Evolutionary conservation across 2,888 invertebrate species (phyloP).

Genomic region (Eupsilia transversa): DNA sequence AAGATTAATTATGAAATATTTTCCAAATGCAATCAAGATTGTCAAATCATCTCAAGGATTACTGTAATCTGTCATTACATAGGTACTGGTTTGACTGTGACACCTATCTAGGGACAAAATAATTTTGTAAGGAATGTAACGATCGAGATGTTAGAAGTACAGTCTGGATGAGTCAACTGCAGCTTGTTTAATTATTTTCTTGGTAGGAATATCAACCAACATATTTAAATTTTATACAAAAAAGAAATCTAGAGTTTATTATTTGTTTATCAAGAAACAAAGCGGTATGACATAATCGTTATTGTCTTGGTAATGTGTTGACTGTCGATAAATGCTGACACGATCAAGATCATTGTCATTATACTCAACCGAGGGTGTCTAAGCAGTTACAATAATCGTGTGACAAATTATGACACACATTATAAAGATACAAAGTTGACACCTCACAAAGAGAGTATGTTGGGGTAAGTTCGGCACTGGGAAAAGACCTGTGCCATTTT

Average conservation of each 20-base stretch:
- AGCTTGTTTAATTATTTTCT: background rate
- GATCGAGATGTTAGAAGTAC: background rate
- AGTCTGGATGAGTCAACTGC: background rate
- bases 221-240: too few species aligned
- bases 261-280: background rate
- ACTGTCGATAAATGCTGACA: background rate
- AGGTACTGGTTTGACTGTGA: conserved; percentile 7
- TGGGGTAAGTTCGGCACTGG: too few species aligned
- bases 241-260: background rate
- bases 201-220: too few species aligned
- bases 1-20: conserved; percentile 55
- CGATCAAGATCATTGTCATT: background rate
- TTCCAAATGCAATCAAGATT: conserved; percentile 48
- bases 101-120: conserved; percentile 23
- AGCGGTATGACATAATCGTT: background rate
- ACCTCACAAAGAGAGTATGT: background rate
- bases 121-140: conserved; percentile 1
- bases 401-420: conserved; percentile 1
- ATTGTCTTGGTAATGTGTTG: background rate
- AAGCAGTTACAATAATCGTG: background rate
- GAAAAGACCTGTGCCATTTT: too few species aligned
- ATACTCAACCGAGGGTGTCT: background rate
- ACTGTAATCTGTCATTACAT: conserved; percentile 13
- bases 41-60: conserved; percentile 47
- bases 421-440: background rate